A percentile compares a stretch with the other conserved stretches of the same genome.
Conservation (phyloP, 2,797 vertebrate genomes). For the Hydrocynus forskahlii region DNA sequence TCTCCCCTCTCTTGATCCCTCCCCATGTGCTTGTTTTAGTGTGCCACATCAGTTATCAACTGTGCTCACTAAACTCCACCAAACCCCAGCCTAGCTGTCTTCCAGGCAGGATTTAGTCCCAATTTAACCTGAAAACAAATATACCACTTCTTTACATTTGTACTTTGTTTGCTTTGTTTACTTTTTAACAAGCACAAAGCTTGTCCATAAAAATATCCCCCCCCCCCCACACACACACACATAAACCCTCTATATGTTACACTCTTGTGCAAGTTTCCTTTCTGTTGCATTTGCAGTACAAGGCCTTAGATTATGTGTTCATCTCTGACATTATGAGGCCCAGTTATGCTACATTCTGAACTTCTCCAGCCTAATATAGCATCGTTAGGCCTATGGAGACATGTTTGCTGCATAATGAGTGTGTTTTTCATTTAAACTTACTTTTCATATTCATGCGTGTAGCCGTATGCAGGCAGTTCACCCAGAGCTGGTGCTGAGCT, state of each 20-base stretch:
- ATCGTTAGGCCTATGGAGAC: background rate
- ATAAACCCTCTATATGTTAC: background rate
- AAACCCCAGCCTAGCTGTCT: background rate
- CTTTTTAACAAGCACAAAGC: no score
- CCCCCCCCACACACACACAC: no score
- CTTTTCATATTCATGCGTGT: constrained; percentile 3
- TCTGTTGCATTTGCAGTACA: background rate
- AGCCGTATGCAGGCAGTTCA: constrained; percentile 38
- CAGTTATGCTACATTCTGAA: background rate
- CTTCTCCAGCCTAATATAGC: background rate
- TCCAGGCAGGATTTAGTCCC: background rate
- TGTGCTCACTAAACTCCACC: constrained; percentile 34
- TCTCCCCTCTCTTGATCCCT: constrained; percentile 34
- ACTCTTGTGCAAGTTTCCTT: background rate
- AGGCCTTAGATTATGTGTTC: background rate
- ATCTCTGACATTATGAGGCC: constrained; percentile 2
- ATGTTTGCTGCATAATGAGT: constrained; percentile 3
- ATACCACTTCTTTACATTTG: background rate
- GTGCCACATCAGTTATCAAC: constrained; percentile 69
- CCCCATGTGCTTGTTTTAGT: constrained; percentile 61
- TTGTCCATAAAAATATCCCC: no score
- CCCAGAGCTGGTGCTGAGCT: constrained; percentile 36
- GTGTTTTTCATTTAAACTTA: background rate
- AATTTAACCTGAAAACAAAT: background rate
- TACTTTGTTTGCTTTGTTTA: background rate